phyloP scores from a whole-genome alignment of 2,113 vertebrate genomes.

The Esox niger region DNA sequence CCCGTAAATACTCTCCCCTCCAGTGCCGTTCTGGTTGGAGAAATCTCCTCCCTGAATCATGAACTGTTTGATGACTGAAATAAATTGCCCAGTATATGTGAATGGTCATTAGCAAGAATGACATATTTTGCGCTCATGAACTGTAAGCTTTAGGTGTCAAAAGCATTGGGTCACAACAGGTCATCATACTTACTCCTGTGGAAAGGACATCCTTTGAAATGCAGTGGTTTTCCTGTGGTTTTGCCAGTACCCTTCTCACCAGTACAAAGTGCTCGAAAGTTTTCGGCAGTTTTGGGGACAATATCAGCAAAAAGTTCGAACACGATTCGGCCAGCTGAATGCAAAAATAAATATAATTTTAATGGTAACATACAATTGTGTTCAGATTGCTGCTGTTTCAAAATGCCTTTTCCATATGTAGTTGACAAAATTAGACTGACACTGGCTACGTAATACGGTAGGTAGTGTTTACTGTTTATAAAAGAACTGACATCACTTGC shows the following conservation, averaged over 20 bases:
- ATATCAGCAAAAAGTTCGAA: conserved; percentile 91
- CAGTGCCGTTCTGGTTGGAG: conserved; percentile 94
- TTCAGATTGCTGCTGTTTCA: neutral
- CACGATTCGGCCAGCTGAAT: conserved; percentile 84
- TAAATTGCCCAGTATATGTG: conserved; percentile 9
- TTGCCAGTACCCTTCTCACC: conserved; percentile 89
- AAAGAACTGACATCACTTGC: too few relatives aligned
- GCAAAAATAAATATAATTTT: conserved; percentile 26
- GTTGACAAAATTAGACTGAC: too few relatives aligned
- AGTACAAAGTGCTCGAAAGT: conserved; percentile 92
- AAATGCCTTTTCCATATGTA: too few relatives aligned
- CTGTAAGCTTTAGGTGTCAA: too few relatives aligned
- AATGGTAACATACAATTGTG: neutral
- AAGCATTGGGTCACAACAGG: too few relatives aligned
- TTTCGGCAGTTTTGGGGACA: conserved; percentile 93
- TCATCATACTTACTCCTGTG: conserved; percentile 83
- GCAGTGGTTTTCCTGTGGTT: conserved; percentile 88
- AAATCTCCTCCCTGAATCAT: conserved; percentile 98
- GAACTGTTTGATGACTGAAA: conserved; percentile 93
- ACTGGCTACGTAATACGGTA: too few relatives aligned
- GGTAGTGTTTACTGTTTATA: too few relatives aligned
- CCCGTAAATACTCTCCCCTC: conserved; percentile 97
- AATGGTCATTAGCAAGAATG: too few relatives aligned
- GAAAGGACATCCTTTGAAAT: conserved; percentile 96
- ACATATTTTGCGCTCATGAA: too few relatives aligned